phyloP scores from a whole-genome alignment of 2,113 vertebrate genomes.

The Xiphophorus maculatus region DNA sequence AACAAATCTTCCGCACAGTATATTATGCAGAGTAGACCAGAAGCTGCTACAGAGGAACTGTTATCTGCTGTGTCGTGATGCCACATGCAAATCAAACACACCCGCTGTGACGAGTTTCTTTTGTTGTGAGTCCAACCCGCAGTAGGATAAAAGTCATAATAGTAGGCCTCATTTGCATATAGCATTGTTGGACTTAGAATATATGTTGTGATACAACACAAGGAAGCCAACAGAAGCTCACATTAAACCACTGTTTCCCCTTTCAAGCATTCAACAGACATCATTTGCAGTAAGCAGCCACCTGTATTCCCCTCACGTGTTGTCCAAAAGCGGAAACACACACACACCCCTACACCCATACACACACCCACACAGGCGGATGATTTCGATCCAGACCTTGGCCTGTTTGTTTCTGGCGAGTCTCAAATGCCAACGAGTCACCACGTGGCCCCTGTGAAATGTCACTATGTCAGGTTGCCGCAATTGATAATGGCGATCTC shows the following conservation, averaged over 20 bases:
- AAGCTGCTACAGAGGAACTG: background rate
- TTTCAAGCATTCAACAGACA: background rate
- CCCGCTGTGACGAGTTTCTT: background rate
- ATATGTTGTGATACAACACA: background rate
- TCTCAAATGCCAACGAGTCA: constrained; percentile 69
- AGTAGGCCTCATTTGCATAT: constrained; percentile 21
- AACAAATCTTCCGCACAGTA: background rate
- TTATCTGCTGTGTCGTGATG: constrained; percentile 7
- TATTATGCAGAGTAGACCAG: constrained; percentile 16
- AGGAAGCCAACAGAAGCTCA: background rate
- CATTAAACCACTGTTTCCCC: background rate
- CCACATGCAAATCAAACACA: constrained; percentile 45
- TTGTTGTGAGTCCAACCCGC: constrained; percentile 5
- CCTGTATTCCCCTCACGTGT: background rate
- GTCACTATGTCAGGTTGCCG: constrained; percentile 58
- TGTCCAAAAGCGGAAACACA: constrained; percentile 7
- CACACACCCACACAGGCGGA: background rate
- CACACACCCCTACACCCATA: constrained; percentile 15
- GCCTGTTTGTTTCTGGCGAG: constrained; percentile 29
- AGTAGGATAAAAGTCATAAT: constrained; percentile 14
- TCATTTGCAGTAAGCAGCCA: background rate
- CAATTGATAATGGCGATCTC: constrained; percentile 58
- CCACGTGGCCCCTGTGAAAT: constrained; percentile 60
- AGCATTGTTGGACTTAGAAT: background rate
- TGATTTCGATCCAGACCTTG: constrained; percentile 51